A percentile compares a stretch with the other conserved stretches of the same genome.
Evolutionary conservation across 2,888 invertebrate genomes (phyloP).

Genomic region (Phortica okadai): DNA sequence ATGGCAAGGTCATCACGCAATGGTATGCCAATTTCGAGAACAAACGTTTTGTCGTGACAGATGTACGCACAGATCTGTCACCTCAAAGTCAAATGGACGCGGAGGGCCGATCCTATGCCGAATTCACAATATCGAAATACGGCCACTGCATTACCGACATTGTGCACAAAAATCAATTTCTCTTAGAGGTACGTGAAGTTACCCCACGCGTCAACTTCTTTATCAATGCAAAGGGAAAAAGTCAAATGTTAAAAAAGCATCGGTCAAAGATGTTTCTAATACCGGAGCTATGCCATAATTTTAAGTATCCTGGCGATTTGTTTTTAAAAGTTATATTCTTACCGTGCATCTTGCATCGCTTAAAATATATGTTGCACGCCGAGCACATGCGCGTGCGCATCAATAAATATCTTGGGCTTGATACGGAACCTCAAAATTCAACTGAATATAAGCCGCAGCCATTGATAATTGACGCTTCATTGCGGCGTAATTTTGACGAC

Average conservation of each 20-base stretch:
- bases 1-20: constrained; percentile 88
- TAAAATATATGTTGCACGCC: constrained; percentile 72
- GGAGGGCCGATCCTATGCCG: constrained; percentile 80
- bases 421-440: constrained; percentile 43
- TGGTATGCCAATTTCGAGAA: constrained; percentile 84
- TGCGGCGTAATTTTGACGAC: constrained; percentile 64
- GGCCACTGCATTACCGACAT: constrained; percentile 78
- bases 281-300: constrained; percentile 90
- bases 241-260: constrained; percentile 67
- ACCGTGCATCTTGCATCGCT: constrained; percentile 89
- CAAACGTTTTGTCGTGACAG: constrained; percentile 82
- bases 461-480: constrained; percentile 66
- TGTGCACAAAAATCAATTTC: constrained; percentile 80
- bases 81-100: constrained; percentile 84
- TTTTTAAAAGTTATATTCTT: constrained; percentile 91
- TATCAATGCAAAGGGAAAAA: constrained; percentile 64
- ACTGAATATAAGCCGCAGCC: constrained; percentile 62
- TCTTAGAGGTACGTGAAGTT: constrained; percentile 85
- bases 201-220: constrained; percentile 74
- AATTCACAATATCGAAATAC: constrained; percentile 88
- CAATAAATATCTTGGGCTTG: constrained; percentile 64
- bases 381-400: constrained; percentile 75
- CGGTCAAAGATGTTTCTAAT: constrained; percentile 82
- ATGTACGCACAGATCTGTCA: constrained; percentile 81
- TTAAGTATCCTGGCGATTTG: constrained; percentile 83